phyloP scores from a whole-genome alignment of 2,797 vertebrate species.

The Molossus alvarezi region DNA sequence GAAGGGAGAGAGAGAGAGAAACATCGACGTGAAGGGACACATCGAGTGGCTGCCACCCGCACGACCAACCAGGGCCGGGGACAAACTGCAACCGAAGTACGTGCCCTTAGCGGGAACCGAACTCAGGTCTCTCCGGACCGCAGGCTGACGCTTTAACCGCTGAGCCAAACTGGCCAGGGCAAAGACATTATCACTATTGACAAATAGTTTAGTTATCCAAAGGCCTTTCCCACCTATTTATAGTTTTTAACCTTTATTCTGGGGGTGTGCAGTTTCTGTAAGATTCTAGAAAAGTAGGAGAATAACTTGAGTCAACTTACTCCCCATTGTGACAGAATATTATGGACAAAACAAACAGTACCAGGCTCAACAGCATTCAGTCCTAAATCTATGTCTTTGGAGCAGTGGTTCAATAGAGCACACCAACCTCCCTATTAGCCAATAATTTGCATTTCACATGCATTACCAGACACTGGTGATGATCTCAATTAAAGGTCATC shows the following conservation, averaged over 20 bases:
- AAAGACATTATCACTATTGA: background rate
- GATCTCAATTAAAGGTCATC: background rate
- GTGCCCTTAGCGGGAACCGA: no score
- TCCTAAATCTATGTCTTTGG: slow-evolving; percentile 21
- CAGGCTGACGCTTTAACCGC: no score
- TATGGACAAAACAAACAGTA: background rate
- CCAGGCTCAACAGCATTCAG: background rate
- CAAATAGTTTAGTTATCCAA: background rate
- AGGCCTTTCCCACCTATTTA: background rate
- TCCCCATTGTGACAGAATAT: background rate
- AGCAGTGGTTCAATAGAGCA: background rate
- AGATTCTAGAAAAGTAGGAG: slow-evolving; percentile 1
- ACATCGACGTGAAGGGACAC: no score
- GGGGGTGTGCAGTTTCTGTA: slow-evolving; percentile 9
- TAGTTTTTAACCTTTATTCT: slow-evolving; percentile 16
- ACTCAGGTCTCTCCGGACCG: no score
- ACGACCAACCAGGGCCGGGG: no score
- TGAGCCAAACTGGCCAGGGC: no score
- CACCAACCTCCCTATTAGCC: background rate
- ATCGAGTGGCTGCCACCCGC: no score
- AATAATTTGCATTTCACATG: background rate
- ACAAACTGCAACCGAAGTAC: no score
- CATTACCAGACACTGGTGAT: background rate
- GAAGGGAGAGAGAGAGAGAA: no score
- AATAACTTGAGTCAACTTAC: background rate